A percentile compares a stretch with the other conserved stretches of the same genome.
Conservation (phyloP, 2,888 invertebrate species). For the Drosophila longiperda region DNA sequence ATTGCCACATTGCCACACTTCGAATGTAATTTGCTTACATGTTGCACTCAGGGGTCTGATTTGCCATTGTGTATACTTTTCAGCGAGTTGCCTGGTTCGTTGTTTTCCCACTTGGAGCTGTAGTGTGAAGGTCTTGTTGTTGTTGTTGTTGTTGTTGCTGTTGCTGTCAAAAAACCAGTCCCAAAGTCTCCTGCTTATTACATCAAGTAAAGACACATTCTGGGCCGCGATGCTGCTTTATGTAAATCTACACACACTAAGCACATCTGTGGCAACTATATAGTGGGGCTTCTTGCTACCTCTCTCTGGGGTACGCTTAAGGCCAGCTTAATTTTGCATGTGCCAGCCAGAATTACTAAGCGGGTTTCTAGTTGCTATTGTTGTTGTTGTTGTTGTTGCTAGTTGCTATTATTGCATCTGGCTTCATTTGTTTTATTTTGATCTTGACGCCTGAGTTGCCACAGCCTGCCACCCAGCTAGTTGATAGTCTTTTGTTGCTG, state of each 20-base stretch:
- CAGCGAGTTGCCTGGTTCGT: slow-evolving; percentile 61
- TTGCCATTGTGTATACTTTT: slow-evolving; percentile 61
- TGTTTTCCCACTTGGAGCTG: slow-evolving; percentile 44
- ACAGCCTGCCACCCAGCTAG: slow-evolving; percentile 10
- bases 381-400: slow-evolving; percentile 12
- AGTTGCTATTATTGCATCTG: slow-evolving; percentile 7
- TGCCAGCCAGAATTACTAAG: slow-evolving; percentile 49
- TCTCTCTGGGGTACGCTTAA: slow-evolving; percentile 64
- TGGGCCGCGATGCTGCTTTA: slow-evolving; percentile 28
- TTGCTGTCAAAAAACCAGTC: slow-evolving; percentile 55
- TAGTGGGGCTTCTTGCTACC: slow-evolving; percentile 15
- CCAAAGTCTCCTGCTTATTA: slow-evolving; percentile 77
- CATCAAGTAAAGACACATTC: slow-evolving; percentile 57
- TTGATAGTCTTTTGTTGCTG: slow-evolving; percentile 31
- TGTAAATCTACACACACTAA: slow-evolving; percentile 64
- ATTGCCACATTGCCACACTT: slow-evolving; percentile 13
- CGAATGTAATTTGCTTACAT: slow-evolving; percentile 62
- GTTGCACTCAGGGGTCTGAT: slow-evolving; percentile 68
- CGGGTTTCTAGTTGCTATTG: slow-evolving; percentile 35
- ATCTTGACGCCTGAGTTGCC: slow-evolving; percentile 27
- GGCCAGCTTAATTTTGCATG: slow-evolving; percentile 74
- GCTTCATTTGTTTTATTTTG: slow-evolving; percentile 32
- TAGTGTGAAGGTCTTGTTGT: slow-evolving; percentile 9
- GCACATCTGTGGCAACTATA: slow-evolving; percentile 25
- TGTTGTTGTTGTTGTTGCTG: slow-evolving; percentile 25